Base-by-base conservation (phyloP, 2,888 invertebrate genomes). In the Gasteruption jaculator region DNA sequence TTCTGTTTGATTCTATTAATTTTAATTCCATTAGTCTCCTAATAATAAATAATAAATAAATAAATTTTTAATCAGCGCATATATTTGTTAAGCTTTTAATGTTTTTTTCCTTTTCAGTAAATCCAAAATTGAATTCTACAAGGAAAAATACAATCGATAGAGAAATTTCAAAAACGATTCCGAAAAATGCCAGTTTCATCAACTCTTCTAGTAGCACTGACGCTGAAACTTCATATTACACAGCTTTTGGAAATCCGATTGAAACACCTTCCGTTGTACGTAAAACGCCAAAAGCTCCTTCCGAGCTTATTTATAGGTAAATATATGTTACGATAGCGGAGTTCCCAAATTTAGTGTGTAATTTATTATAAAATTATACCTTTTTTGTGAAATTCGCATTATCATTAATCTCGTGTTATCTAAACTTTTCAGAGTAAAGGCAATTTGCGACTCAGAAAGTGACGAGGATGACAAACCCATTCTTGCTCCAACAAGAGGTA, bases 381-480 rank as follows among this genome's bases (percentile, higher is more conserved):
- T 5, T 10, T 31, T 37, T n/a, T n/a, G n/a, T n/a, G n/a, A n/a
- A n/a, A n/a, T n/a, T n/a, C n/a, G n/a, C n/a, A n/a, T n/a, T n/a
- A n/a, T n/a, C n/a, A n/a, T n/a, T n/a, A n/a, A n/a, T n/a, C n/a
- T n/a, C n/a, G 25, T 24, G 22, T 35, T 10, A 14, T 14, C 4
- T 8, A 22, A 38, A 42, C 41, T n/a, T 11, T 6, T 31, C 27
- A 63, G 61, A 40, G 46, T 50, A 7, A 42, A 59, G 18, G 31
- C 45, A 32, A 54, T 68, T 45, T 69, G 64, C 45, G 68, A 69
- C 48, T 45, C 61, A 1, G 68, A 70, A 3, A 56, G 54, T 20
- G 62, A 60, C 0, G 44, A 52, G 4, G 56, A 63, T 11, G 36
- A 44, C 11, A 37, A 49, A 1, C 34, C 46, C n/a, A 8, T 7